Base-by-base conservation (phyloP, 1,140 invertebrate genomes). In the Cyclargus thomasi region DNA sequence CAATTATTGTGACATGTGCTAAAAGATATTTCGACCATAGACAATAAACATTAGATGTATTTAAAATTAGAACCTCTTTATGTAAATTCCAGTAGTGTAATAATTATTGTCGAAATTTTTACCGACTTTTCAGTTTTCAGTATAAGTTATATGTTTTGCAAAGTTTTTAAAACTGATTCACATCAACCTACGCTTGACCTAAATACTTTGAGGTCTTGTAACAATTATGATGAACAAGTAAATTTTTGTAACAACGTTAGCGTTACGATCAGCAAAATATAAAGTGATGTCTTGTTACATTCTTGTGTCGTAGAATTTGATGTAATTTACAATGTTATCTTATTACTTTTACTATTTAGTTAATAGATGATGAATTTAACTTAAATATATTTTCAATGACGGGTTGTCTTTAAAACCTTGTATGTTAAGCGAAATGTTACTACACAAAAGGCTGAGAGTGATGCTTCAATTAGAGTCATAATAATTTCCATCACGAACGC, bases 381-480 rank as follows among this genome's bases (percentile, higher is more conserved):
- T 2, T 6, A 10, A 55, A 20, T 47, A 8, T 29, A 29, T 29
- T 29, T 29, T 29, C 8, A 29, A 29, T 29, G 5, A 29, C 8
- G 29, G 29, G 10, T 55, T 16, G 3, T 17, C 53, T 55, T n/a
- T 17, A 3, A 18, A 55, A 55, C n/a, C 11, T 55, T 17, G 53
- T 17, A 55, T 14, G 17, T 55, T 55, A 55, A 55, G 18, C 20
- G 11, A 59, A 59, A 65, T 22, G 53, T 35, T 16, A 11, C n/a
- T 36, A 20, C 65, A 70, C 69, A 59, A 59, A 63, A 70, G 62
- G 70, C 69, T 47, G 63, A 79, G 81, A 80, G 83, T 86, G 83
- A 86, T 86, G 73, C 74, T 73, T 80, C 78, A 83, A 86, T 86
- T 86, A 86, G 82, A 80, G 64, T 65, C 64, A 67, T 75, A 80